Evolutionary conservation across 2,888 invertebrate species (phyloP).

Genomic region (Tipula helvola): DNA sequence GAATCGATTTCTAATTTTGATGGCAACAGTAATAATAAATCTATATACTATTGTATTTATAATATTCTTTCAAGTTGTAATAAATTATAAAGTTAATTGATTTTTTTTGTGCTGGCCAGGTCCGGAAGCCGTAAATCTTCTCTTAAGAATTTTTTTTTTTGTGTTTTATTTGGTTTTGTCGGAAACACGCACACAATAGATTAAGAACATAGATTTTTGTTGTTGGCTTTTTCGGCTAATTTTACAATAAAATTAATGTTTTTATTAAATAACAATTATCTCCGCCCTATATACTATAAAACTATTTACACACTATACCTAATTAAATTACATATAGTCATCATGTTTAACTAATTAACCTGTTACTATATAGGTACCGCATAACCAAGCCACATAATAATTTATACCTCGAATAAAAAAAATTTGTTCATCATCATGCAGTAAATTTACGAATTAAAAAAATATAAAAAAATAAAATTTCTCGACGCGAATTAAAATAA

Average conservation of each 20-base stretch:
- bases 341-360: background rate
- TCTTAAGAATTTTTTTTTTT: background rate
- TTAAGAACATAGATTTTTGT: background rate
- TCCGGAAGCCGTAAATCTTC: background rate
- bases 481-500: background rate
- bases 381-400: background rate
- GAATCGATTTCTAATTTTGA: background rate
- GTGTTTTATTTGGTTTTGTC: background rate
- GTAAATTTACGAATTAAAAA: background rate
- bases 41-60: background rate
- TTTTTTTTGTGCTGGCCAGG: background rate
- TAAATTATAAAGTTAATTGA: slow-evolving; percentile 4
- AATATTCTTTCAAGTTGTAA: background rate
- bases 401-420: background rate
- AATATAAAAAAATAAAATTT: background rate
- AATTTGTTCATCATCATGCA: background rate
- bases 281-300: background rate
- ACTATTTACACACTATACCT: background rate
- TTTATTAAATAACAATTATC: background rate
- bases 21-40: background rate
- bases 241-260: background rate
- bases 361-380: background rate
- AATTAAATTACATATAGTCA: background rate
- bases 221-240: background rate
- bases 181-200: background rate